A percentile compares a stretch with the other conserved stretches of the same genome.
Evolutionary conservation across 2,888 invertebrate species (phyloP).

Genomic region (Nysson spinosus): DNA sequence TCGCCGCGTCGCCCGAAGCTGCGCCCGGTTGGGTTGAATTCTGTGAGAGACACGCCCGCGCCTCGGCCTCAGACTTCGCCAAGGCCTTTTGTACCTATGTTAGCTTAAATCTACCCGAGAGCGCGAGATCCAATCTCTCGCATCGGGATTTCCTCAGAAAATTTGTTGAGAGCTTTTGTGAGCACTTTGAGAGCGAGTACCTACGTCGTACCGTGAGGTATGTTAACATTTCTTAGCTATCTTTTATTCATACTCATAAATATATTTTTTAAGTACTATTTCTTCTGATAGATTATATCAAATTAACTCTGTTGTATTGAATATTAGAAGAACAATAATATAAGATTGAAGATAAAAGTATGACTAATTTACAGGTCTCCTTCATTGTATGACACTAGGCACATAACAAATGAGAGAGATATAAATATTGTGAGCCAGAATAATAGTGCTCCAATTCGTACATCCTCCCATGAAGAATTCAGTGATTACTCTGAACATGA

Average conservation of each 20-base stretch:
- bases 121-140: conserved; percentile 82
- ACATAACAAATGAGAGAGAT: conserved; percentile 61
- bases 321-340: neutral
- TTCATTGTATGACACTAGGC: conserved; percentile 67
- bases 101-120: conserved; percentile 84
- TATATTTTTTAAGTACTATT: too few species aligned
- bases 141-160: conserved; percentile 89
- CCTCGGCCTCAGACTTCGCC: conserved; percentile 92
- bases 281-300: too few species aligned
- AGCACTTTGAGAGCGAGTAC: conserved; percentile 91
- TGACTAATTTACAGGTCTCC: conserved; percentile 60
- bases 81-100: conserved; percentile 90
- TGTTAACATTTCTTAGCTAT: conserved; percentile 1
- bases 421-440: conserved; percentile 65
- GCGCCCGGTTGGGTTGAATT: conserved; percentile 88
- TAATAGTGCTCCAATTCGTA: conserved; percentile 66
- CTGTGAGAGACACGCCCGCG: conserved; percentile 91
- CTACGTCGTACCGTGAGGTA: conserved; percentile 78
- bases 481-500: conserved; percentile 86
- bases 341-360: neutral
- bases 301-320: too few species aligned
- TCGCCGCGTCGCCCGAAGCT: conserved; percentile 79
- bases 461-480: conserved; percentile 77
- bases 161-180: conserved; percentile 90
- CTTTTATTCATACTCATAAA: too few species aligned